phyloP scores from a whole-genome alignment of 2,113 vertebrate species.

The Porphyrio hochstetteri region DNA sequence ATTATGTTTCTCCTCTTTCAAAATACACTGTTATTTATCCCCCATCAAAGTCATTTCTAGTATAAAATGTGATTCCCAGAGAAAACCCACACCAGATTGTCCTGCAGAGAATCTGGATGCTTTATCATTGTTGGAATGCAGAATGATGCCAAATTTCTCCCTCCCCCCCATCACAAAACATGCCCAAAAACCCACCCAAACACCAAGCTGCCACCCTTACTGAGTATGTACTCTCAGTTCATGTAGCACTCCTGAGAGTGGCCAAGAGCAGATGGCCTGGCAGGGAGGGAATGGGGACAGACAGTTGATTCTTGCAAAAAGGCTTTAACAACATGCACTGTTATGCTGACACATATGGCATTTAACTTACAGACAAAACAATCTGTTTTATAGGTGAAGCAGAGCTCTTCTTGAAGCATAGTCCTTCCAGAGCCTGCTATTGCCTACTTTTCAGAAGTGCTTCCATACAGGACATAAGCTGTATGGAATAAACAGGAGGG shows the following conservation, averaged over 20 bases:
- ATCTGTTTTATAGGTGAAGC: neutral
- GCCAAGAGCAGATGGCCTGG: constrained; percentile 7
- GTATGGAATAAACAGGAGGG: too few species aligned
- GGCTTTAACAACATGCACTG: neutral
- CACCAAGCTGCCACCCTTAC: neutral
- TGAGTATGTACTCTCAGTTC: neutral
- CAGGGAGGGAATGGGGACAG: neutral
- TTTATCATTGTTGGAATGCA: neutral
- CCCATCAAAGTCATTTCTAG: neutral
- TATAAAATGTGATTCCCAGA: neutral
- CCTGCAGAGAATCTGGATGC: neutral
- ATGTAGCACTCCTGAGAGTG: neutral
- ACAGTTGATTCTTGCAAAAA: neutral
- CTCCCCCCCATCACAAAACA: neutral
- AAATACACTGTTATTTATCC: neutral
- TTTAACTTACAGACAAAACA: neutral
- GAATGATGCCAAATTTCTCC: neutral
- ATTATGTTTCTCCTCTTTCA: neutral
- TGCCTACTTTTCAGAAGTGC: neutral
- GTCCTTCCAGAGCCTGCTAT: neutral
- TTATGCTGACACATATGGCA: neutral
- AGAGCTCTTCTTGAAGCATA: neutral
- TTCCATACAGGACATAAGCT: neutral
- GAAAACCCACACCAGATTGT: neutral
- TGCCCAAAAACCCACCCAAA: neutral